Percentiles rank a stretch among this genome's conserved stretches.
phyloP scores from a whole-genome alignment of 2,888 invertebrate genomes.

The Clitarchus hookeri region DNA sequence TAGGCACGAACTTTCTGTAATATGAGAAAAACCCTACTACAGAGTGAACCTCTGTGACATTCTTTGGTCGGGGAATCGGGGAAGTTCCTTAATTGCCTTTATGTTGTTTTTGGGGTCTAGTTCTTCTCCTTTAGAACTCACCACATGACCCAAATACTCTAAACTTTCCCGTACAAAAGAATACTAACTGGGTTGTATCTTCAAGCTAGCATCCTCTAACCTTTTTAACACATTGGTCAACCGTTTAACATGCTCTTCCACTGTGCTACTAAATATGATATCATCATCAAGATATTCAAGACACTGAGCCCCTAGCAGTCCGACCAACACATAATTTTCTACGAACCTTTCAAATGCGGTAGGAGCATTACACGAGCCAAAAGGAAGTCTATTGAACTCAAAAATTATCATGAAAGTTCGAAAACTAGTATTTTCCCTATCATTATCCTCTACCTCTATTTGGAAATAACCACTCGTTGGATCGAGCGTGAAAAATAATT shows the following conservation, averaged over 20 bases:
- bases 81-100: too few species aligned
- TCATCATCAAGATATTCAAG: neutral
- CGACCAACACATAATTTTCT: neutral
- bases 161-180: conserved; percentile 44
- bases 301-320: neutral
- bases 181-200: conserved; percentile 38
- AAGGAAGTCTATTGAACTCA: conserved; percentile 21
- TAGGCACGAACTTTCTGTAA: too few species aligned
- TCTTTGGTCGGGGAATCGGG: too few species aligned
- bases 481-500: neutral
- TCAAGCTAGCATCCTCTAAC: too few species aligned
- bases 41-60: too few species aligned
- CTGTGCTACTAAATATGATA: neutral
- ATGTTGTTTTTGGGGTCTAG: too few species aligned
- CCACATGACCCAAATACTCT: conserved; percentile 35
- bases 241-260: too few species aligned
- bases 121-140: too few species aligned
- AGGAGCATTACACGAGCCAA: neutral
- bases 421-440: conserved; percentile 6
- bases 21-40: too few species aligned
- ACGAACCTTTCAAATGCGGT: neutral
- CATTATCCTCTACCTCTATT: neutral
- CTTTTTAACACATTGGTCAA: neutral
- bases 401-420: neutral
- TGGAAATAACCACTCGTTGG: neutral